phyloP scores from a whole-genome alignment of 2,113 vertebrate genomes.

The Ivindomyrus marchei region DNA sequence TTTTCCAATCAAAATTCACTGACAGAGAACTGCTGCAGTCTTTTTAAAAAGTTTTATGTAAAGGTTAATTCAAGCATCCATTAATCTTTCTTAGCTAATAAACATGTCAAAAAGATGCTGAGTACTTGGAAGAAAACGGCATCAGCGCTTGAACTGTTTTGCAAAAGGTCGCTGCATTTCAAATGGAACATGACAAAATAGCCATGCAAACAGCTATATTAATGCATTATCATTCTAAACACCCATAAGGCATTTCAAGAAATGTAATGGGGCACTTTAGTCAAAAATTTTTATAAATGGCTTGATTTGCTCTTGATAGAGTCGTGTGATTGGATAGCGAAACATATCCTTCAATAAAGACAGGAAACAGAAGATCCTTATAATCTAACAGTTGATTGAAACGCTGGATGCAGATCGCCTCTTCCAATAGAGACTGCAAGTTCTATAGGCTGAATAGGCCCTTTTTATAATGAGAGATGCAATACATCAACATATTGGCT shows the following conservation, averaged over 20 bases:
- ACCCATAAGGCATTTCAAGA: background rate
- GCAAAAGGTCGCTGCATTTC: background rate
- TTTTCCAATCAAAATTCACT: background rate
- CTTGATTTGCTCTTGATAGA: background rate
- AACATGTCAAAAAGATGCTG: background rate
- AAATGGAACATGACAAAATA: background rate
- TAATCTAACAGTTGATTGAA: background rate
- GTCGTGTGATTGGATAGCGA: background rate
- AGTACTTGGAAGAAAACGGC: background rate
- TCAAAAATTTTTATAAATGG: background rate
- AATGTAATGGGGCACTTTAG: background rate
- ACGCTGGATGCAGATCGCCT: background rate
- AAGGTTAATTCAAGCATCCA: background rate
- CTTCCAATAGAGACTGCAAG: background rate
- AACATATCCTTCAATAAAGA: background rate
- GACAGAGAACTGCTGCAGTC: background rate
- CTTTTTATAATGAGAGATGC: background rate
- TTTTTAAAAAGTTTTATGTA: background rate
- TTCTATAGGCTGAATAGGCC: background rate
- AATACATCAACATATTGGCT: background rate
- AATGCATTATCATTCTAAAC: conserved; percentile 1
- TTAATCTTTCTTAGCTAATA: background rate
- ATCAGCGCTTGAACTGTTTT: background rate
- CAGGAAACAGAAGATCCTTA: background rate
- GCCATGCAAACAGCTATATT: background rate